Percentiles rank a stretch among this genome's conserved stretches.
phyloP scores from a whole-genome alignment of 2,797 vertebrate species.

The Falco berigora region DNA sequence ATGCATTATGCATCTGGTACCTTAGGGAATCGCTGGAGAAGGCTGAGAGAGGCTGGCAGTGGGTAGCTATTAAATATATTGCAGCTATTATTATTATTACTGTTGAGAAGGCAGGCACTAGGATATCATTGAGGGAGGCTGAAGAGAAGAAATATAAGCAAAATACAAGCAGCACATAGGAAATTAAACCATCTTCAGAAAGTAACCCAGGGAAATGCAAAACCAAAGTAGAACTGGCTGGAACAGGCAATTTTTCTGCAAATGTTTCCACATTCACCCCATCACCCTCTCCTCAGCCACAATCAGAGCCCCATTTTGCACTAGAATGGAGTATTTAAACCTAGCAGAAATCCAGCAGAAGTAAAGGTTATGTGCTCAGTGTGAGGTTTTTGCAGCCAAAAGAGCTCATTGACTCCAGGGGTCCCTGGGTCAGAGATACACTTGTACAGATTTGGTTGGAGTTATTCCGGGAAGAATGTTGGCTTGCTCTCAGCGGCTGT shows the following conservation, averaged over 20 bases:
- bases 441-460: neutral
- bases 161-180: neutral
- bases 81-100: slow-evolving; percentile 54
- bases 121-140: neutral
- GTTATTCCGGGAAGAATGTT: neutral
- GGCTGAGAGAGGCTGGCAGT: slow-evolving; percentile 44
- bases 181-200: neutral
- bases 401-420: neutral
- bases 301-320: neutral
- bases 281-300: neutral
- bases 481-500: neutral
- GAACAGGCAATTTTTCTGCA: neutral
- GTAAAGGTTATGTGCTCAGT: neutral
- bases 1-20: slow-evolving; percentile 54
- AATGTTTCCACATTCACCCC: neutral
- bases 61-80: slow-evolving; percentile 63
- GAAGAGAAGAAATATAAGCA: neutral
- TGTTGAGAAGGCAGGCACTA: slow-evolving; percentile 28
- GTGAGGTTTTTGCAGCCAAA: neutral
- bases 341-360: neutral
- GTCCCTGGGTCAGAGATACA: neutral
- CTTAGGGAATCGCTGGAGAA: slow-evolving; percentile 45
- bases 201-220: neutral
- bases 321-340: neutral
- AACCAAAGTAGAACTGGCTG: neutral